Conservation (phyloP, 2,888 invertebrate genomes). For the Polylopha cassiicola region DNA sequence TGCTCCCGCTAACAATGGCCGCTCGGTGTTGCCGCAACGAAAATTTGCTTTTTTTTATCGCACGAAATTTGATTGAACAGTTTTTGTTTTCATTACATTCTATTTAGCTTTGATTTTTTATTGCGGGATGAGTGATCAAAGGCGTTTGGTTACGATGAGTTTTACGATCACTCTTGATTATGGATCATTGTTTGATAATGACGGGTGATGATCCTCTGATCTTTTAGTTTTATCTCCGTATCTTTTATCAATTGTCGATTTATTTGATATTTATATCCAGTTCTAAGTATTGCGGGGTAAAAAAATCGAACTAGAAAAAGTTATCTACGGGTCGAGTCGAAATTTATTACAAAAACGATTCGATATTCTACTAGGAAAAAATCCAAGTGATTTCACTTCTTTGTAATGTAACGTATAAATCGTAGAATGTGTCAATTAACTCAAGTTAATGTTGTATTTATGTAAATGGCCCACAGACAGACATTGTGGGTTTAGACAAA, state of each 20-base stretch:
- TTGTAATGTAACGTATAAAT: constrained; percentile 62
- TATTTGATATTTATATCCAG: constrained; percentile 5
- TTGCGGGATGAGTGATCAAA: constrained; percentile 48
- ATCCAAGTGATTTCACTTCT: constrained; percentile 49
- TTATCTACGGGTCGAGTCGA: constrained; percentile 29
- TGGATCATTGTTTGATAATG: too few species aligned
- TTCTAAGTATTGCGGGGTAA: too few species aligned
- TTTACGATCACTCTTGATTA: constrained; percentile 12
- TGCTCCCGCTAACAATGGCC: not conserved
- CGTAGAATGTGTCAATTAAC: constrained; percentile 75
- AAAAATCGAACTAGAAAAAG: too few species aligned
- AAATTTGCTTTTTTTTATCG: constrained; percentile 40
- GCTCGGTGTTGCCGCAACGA: not conserved
- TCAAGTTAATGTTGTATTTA: constrained; percentile 71
- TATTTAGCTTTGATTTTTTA: constrained; percentile 35
- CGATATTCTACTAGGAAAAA: constrained; percentile 45
- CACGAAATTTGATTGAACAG: constrained; percentile 53
- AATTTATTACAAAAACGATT: constrained; percentile 39
- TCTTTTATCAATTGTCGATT: constrained; percentile 16
- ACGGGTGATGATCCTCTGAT: constrained; percentile 19
- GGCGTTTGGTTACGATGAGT: constrained; percentile 28
- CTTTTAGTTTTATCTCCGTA: constrained; percentile 14
- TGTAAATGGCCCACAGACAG: constrained; percentile 63
- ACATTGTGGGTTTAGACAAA: constrained; percentile 54
- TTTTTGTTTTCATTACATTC: constrained; percentile 39